A percentile compares a stretch with the other conserved stretches of the same genome.
phyloP scores from a whole-genome alignment of 2,797 vertebrate species.

The Graptemys geographica region DNA sequence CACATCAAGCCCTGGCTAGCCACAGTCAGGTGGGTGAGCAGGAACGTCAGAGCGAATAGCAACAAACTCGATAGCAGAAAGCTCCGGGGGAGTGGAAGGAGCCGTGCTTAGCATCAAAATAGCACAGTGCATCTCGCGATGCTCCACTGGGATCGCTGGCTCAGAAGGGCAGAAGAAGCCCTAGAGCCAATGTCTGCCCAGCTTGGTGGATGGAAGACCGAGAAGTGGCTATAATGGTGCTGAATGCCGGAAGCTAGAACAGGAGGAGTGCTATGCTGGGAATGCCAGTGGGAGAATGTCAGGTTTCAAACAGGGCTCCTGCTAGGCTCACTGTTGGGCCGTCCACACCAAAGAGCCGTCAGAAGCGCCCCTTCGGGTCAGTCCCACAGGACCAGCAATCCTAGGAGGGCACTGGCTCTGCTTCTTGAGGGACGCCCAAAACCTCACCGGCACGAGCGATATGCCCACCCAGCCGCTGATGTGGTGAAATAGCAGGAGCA shows the following conservation, averaged over 20 bases:
- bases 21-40: neutral
- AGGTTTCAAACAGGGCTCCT: neutral
- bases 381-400: neutral
- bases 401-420: neutral
- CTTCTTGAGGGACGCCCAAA: neutral
- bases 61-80: neutral
- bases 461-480: rapidly evolving
- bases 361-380: neutral
- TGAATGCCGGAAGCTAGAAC: neutral
- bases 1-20: neutral
- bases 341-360: neutral
- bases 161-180: neutral
- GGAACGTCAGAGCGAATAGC: neutral
- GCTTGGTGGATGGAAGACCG: neutral
- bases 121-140: neutral
- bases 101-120: neutral
- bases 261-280: neutral
- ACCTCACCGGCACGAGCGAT: rapidly evolving
- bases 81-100: neutral
- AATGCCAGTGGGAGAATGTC: neutral
- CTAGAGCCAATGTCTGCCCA: neutral
- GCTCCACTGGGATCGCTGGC: neutral
- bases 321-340: neutral
- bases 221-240: neutral
- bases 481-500: rapidly evolving